These are phyloP conservation scores for Magallana angulata DNA, from an alignment of 1,140 invertebrate genomes.

Conservation along the genomic window DNA sequence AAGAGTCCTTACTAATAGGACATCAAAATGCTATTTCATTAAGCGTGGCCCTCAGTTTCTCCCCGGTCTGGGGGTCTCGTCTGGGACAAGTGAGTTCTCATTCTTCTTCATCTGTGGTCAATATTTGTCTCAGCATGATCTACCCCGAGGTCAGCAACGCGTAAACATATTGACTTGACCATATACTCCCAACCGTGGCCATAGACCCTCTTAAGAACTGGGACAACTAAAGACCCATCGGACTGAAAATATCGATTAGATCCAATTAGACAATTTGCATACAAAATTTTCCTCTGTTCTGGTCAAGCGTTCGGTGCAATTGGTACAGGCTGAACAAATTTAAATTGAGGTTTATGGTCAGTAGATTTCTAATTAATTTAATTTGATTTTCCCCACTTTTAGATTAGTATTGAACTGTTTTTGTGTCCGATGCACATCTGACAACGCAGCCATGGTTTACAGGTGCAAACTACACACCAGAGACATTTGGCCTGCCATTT, in stretches of 20 bases:
- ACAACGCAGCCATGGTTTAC: neutral
- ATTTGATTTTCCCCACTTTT: constrained; percentile 21
- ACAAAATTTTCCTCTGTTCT: constrained; percentile 18
- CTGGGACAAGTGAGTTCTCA: neutral
- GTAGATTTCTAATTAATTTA: constrained; percentile 33
- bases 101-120: constrained; percentile 18
- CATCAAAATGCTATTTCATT: neutral
- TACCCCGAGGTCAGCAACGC: neutral
- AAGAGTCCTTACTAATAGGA: neutral
- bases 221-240: constrained; percentile 10
- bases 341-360: constrained; percentile 32
- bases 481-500: constrained; percentile 21
- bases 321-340: constrained; percentile 13
- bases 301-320: constrained; percentile 27
- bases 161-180: constrained; percentile 24
- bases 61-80: neutral
- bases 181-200: constrained; percentile 16
- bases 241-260: constrained; percentile 32
- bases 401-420: neutral
- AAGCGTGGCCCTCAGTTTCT: neutral
- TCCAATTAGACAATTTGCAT: constrained; percentile 33
- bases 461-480: neutral
- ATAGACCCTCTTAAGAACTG: neutral
- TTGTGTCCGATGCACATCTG: neutral
- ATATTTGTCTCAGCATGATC: constrained; percentile 32